Evolutionary conservation across 2,888 invertebrate genomes (phyloP), one percentile per base, ranked within the genome.

Genomic region (Lasioglossum villosulum): DNA sequence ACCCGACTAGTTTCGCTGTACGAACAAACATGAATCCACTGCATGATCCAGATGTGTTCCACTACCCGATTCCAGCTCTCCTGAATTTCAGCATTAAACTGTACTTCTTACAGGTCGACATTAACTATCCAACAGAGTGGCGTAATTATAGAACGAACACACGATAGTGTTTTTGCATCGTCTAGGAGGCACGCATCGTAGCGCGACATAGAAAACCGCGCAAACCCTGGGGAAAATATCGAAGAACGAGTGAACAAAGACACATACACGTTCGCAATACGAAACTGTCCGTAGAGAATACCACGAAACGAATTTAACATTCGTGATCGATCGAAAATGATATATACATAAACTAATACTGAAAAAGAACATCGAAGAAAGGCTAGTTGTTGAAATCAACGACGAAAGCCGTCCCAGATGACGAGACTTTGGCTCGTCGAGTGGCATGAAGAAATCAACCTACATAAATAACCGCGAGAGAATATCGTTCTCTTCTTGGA

Each of bases 41-140:
- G 86, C 86, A 86, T 80, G 83, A 83, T 59, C 70, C 72, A 80
- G 78, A 75, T 42, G 68, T 76, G 72, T 73, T 42, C 56, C 39
- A 37, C 59, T 74, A 70, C 75, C 73, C 52, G 59, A 59, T 42
- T 59, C 82, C 39, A 70, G 39, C 34, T 70, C n/a, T 39, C 70
- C 39, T 70, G 74, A 86, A 63, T 86, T 86, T 86, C 81, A 84
- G 84, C 71, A 84, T 77, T 93, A 94, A 95, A 95, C 90, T 92
- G 85, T 94, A 91, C 92, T 95, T 95, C 93, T 95, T 95, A 92
- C 95, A 95, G 95, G 95, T 95, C 93, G 91, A 91, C 91, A 86
- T 90, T 91, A 86, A 87, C 89, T 88, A 88, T 89, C 87, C 84
- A 78, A 87, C 86, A 91, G 87, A 87, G 85, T 79, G 81, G 80